phyloP scores from a whole-genome alignment of 2,797 vertebrate genomes.

The Helostoma temminkii region DNA sequence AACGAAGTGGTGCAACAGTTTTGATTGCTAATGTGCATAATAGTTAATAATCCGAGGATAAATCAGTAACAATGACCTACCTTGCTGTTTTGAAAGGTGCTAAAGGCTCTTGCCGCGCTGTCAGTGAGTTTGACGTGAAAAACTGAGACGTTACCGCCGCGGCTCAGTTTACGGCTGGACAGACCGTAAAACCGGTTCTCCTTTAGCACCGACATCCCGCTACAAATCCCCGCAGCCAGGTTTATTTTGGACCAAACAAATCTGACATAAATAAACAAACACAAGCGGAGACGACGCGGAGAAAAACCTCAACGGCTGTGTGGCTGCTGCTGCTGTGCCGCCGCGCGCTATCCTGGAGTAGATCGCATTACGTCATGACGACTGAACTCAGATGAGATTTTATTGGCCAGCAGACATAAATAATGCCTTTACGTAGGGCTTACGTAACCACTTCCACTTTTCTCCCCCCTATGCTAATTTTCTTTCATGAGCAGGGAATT shows the following conservation, averaged over 20 bases:
- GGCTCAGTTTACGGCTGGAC: constrained; percentile 85
- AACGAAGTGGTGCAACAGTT: constrained; percentile 2
- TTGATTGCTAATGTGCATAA: fast-evolving
- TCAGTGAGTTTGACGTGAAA: constrained; percentile 95
- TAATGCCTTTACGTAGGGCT: constrained; percentile 59
- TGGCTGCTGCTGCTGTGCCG: constrained; percentile 27
- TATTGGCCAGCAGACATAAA: constrained; percentile 73
- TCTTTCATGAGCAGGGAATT: constrained; percentile 5
- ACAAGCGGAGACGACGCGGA: constrained; percentile 8
- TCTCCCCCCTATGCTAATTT: background rate
- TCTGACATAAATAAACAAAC: constrained; percentile 29
- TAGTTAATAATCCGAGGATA: background rate
- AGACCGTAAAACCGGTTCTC: constrained; percentile 90
- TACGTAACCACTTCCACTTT: constrained; percentile 57
- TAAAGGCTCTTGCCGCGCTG: constrained; percentile 90
- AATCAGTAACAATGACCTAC: constrained; percentile 67
- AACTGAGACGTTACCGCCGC: constrained; percentile 87
- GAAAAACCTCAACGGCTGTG: constrained; percentile 7
- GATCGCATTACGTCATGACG: constrained; percentile 74
- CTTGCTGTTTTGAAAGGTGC: constrained; percentile 86
- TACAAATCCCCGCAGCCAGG: background rate
- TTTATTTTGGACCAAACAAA: constrained; percentile 11
- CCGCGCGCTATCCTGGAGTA: constrained; percentile 74
- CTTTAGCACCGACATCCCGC: constrained; percentile 88
- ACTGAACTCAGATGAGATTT: constrained; percentile 16